Conservation (phyloP, 1,140 invertebrate genomes). For the Drosophila tropicalis region DNA sequence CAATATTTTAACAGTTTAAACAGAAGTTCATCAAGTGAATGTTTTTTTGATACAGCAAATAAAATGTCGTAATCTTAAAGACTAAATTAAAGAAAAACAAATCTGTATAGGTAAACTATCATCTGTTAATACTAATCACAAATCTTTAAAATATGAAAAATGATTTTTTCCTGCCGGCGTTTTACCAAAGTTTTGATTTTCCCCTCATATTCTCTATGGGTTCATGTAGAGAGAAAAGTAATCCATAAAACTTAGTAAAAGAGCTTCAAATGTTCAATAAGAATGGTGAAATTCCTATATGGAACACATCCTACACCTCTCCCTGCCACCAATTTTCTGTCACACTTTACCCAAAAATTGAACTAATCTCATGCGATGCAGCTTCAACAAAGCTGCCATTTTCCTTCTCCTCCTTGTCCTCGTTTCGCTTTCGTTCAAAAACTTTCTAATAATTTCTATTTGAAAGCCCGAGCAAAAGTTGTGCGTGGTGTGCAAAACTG, state of each 20-base stretch:
- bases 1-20: neutral
- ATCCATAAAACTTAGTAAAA: constrained; percentile 33
- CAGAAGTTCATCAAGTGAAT: too few relatives aligned
- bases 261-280: constrained; percentile 69
- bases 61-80: too few relatives aligned
- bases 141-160: too few relatives aligned
- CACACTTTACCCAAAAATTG: constrained; percentile 36
- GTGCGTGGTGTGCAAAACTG: constrained; percentile 78
- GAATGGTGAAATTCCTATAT: constrained; percentile 31
- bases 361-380: constrained; percentile 69
- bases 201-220: too few relatives aligned
- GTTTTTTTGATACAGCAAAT: neutral
- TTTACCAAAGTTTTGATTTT: too few relatives aligned
- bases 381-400: constrained; percentile 17
- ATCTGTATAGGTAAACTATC: too few relatives aligned
- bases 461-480: constrained; percentile 73
- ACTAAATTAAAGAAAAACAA: too few relatives aligned
- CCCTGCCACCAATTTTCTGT: neutral
- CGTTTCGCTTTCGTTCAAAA: constrained; percentile 67
- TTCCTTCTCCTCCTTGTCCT: neutral
- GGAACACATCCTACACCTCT: constrained; percentile 26
- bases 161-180: too few relatives aligned
- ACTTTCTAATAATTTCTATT: constrained; percentile 81
- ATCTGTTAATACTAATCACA: too few relatives aligned
- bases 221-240: neutral